Percentiles rank a stretch among this genome's conserved stretches.
Conservation (phyloP, 2,797 vertebrate genomes). For the Caiman crocodilus region DNA sequence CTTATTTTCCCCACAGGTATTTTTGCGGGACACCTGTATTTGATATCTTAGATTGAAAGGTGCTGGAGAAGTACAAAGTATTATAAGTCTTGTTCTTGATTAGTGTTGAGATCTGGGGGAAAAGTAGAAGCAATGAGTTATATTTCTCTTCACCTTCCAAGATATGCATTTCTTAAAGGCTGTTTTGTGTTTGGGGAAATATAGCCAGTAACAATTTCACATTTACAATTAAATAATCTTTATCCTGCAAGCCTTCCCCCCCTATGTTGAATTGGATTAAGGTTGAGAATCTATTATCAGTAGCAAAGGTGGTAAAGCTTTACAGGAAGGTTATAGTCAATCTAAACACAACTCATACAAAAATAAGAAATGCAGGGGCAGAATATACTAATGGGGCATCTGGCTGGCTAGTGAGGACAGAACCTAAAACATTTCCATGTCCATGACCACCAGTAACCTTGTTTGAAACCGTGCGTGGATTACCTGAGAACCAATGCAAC, state of each 20-base stretch:
- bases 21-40: background rate
- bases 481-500: background rate
- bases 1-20: background rate
- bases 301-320: conserved; percentile 14
- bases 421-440: background rate
- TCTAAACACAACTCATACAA: conserved; percentile 12
- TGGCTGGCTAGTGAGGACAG: background rate
- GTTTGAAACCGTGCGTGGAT: background rate
- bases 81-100: background rate
- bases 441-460: background rate
- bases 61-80: background rate
- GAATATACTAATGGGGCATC: background rate
- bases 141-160: background rate
- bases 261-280: background rate
- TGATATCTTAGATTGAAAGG: background rate
- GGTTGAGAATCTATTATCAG: background rate
- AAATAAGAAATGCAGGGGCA: background rate
- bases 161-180: background rate
- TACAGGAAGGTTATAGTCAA: conserved; percentile 11
- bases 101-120: background rate
- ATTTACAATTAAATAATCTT: background rate
- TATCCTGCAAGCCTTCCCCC: background rate
- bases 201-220: background rate
- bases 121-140: background rate
- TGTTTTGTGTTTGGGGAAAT: background rate